phyloP scores from a whole-genome alignment of 2,888 invertebrate species.

The Ophion slaviceki region DNA sequence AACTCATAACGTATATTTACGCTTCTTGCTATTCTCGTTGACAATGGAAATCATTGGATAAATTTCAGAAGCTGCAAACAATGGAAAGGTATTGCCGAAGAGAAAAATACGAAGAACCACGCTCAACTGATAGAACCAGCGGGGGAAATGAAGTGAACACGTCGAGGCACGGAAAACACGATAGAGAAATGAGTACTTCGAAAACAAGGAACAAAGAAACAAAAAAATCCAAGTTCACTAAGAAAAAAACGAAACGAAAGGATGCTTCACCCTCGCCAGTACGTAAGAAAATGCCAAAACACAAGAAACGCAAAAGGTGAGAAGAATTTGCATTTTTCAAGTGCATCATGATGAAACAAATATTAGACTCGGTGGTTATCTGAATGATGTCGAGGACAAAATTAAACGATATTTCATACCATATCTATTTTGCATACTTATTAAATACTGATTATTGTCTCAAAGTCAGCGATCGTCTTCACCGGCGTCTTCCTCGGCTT shows the following conservation, averaged over 20 bases:
- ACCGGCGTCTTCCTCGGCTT: slow-evolving; percentile 72
- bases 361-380: not conserved
- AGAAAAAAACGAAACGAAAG: slow-evolving; percentile 72
- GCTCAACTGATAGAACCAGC: slow-evolving; percentile 54
- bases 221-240: slow-evolving; percentile 67
- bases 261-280: slow-evolving; percentile 64
- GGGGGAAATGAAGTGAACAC: slow-evolving; percentile 41
- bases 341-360: not conserved
- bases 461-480: slow-evolving; percentile 39
- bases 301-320: slow-evolving; percentile 74
- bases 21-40: slow-evolving; percentile 12
- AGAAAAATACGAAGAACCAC: slow-evolving; percentile 58
- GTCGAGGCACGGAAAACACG: slow-evolving; percentile 37
- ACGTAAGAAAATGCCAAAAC: slow-evolving; percentile 73
- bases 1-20: slow-evolving; percentile 42
- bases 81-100: slow-evolving; percentile 73
- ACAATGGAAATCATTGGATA: not conserved
- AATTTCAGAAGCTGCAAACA: not conserved
- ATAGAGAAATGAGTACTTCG: slow-evolving; percentile 61
- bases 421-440: not conserved
- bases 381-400: no score
- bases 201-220: slow-evolving; percentile 62
- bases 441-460: slow-evolving; percentile 5
- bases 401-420: not conserved
- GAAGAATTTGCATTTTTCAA: not conserved